These are phyloP conservation scores for Mechanitis messenoides DNA, from an alignment of 2,888 invertebrate genomes.

Conservation along the genomic window DNA sequence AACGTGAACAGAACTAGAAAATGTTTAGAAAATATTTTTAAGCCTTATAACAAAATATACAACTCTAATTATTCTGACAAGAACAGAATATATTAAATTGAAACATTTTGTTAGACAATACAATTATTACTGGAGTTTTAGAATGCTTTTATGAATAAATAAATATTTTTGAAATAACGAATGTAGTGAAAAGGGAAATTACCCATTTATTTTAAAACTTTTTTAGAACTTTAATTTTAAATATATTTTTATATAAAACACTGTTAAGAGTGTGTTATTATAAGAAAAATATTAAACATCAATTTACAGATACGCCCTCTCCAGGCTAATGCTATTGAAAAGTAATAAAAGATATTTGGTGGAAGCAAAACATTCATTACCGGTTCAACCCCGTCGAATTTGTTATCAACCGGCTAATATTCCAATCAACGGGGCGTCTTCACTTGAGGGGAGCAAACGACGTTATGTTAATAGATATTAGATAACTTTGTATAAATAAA, in stretches of 20 bases:
- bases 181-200: neutral
- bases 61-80: no score
- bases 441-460: slow-evolving; percentile 32
- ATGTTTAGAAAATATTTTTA: no score
- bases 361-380: slow-evolving; percentile 43
- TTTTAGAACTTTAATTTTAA: neutral
- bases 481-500: slow-evolving; percentile 20
- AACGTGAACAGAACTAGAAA: no score
- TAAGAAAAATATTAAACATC: no score
- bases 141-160: neutral
- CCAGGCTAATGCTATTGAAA: slow-evolving; percentile 26
- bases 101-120: no score
- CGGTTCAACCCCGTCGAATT: slow-evolving; percentile 51
- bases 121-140: no score
- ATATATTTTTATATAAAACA: neutral
- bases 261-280: no score
- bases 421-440: slow-evolving; percentile 44
- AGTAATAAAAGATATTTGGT: slow-evolving; percentile 35
- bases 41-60: no score
- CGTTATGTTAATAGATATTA: slow-evolving; percentile 21
- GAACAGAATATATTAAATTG: no score
- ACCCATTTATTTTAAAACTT: neutral
- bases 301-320: slow-evolving; percentile 12
- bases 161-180: neutral
- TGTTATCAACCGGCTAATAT: slow-evolving; percentile 62